These are phyloP conservation scores for Dicrostonyx torquatus DNA, from an alignment of 2,797 vertebrate species.

Conservation along the genomic window DNA sequence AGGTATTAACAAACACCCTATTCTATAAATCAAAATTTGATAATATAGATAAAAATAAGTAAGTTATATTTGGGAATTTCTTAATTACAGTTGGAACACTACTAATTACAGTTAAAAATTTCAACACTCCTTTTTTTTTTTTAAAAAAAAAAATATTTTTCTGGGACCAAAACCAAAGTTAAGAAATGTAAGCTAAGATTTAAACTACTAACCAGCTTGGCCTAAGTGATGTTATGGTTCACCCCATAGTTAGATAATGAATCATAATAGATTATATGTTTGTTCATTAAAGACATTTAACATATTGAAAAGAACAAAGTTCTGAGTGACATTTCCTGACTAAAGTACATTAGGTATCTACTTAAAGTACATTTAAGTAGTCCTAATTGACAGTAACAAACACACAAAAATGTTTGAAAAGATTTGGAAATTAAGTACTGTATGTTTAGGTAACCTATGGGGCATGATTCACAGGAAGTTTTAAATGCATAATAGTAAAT, in stretches of 20 bases:
- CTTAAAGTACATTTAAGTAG: slow-evolving; percentile 22
- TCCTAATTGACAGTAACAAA: neutral
- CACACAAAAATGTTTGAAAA: neutral
- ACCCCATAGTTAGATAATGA: neutral
- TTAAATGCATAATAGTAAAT: slow-evolving; percentile 4
- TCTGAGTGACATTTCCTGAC: neutral
- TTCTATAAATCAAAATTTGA: slow-evolving; percentile 35
- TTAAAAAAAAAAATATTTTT: neutral
- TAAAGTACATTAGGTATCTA: neutral
- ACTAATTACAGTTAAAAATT: neutral
- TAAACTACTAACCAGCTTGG: slow-evolving; percentile 19
- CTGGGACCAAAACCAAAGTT: slow-evolving; percentile 28
- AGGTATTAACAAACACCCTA: slow-evolving; percentile 17
- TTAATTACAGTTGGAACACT: neutral
- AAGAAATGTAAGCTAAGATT: slow-evolving; percentile 14
- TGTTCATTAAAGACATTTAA: slow-evolving; percentile 22
- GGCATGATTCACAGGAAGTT: neutral
- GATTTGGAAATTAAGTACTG: slow-evolving; percentile 14
- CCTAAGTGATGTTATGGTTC: neutral
- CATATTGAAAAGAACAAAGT: neutral
- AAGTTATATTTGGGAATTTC: neutral
- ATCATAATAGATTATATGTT: neutral
- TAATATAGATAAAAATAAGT: slow-evolving; percentile 20
- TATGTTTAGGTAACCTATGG: neutral
- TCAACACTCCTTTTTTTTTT: neutral